phyloP scores from a whole-genome alignment of 2,888 invertebrate species.

The Chalcosyrphus nemorum region DNA sequence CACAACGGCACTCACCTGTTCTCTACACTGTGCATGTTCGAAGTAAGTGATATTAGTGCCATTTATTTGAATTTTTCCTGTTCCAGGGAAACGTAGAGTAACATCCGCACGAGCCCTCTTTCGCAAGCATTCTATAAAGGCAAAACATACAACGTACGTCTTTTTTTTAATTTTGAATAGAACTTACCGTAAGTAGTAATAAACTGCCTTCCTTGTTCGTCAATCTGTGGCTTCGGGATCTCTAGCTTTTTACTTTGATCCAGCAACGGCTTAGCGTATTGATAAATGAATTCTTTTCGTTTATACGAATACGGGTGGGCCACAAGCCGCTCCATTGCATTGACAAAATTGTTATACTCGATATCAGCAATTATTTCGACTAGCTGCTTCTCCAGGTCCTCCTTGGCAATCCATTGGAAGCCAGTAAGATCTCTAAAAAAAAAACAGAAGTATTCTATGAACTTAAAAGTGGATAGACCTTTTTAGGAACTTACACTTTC shows the following conservation, averaged over 20 bases:
- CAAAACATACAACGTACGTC: too few relatives aligned
- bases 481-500: conserved; percentile 83
- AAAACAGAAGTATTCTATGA: conserved; percentile 64
- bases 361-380: conserved; percentile 87
- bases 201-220: conserved; percentile 87
- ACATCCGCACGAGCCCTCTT: conserved; percentile 90
- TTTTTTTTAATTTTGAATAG: too few relatives aligned
- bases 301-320: conserved; percentile 88
- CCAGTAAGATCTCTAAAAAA: conserved; percentile 83
- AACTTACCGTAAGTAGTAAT: conserved; percentile 88
- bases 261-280: conserved; percentile 85
- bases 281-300: conserved; percentile 88
- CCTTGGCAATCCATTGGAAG: conserved; percentile 87
- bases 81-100: conserved; percentile 90
- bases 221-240: conserved; percentile 87
- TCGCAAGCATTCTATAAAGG: conserved; percentile 85
- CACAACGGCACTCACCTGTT: conserved; percentile 85
- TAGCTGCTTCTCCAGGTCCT: conserved; percentile 85
- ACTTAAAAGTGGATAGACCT: background rate
- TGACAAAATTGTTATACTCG: conserved; percentile 88
- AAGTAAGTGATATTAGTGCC: conserved; percentile 90
- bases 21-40: conserved; percentile 86
- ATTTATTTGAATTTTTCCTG: conserved; percentile 92
- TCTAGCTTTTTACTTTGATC: conserved; percentile 84
- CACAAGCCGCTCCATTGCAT: conserved; percentile 87